Evolutionary conservation across 2,113 vertebrate genomes (phyloP).

Genomic region (Aptenodytes patagonicus): DNA sequence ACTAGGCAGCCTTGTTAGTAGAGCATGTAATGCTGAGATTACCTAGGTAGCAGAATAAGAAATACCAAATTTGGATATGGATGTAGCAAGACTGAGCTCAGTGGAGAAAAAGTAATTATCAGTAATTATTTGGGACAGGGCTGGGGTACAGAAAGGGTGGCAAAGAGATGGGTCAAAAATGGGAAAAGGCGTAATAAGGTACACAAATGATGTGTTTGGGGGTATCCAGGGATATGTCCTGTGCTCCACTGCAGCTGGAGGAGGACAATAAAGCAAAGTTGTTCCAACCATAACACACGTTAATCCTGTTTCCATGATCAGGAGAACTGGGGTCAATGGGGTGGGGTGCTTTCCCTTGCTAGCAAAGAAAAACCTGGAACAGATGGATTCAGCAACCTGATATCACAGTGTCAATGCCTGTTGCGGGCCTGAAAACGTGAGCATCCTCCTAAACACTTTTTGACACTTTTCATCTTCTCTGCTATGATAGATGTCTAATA

Average conservation of each 20-base stretch:
- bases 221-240: not conserved
- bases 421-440: not conserved
- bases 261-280: not conserved
- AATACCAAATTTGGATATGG: not conserved
- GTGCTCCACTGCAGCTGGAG: not conserved
- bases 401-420: not conserved
- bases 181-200: not conserved
- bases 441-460: not conserved
- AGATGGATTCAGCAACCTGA: not conserved
- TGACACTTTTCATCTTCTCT: not conserved
- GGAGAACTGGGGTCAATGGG: not conserved
- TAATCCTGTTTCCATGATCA: not conserved
- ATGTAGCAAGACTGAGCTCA: not conserved
- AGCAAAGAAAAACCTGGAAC: not conserved
- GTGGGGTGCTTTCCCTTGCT: not conserved
- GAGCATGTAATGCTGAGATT: not conserved
- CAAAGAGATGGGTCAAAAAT: not conserved
- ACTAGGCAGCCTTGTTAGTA: not conserved
- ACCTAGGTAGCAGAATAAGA: not conserved
- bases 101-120: not conserved
- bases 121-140: not conserved
- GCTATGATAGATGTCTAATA: not conserved
- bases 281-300: not conserved
- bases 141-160: not conserved
- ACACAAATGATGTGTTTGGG: not conserved